Percentiles rank a stretch among this genome's conserved stretches.
phyloP scores from a whole-genome alignment of 2,888 invertebrate species.

The Leistus spinibarbis region DNA sequence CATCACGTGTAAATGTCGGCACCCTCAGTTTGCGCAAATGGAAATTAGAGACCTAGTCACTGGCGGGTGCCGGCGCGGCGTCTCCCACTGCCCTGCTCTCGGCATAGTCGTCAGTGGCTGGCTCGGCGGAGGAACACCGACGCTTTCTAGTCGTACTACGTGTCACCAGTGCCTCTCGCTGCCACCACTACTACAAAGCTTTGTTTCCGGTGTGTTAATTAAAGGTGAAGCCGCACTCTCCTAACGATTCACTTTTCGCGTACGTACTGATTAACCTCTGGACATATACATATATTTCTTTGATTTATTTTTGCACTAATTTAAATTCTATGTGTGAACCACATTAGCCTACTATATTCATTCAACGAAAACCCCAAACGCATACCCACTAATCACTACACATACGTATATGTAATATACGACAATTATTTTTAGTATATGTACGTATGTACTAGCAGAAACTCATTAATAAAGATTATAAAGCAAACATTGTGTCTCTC shows the following conservation, averaged over 20 bases:
- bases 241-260: background rate
- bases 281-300: background rate
- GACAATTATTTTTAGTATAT: background rate
- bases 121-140: background rate
- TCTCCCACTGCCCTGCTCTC: background rate
- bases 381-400: background rate
- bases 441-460: too few species aligned
- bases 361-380: background rate
- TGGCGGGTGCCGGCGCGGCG: too few species aligned
- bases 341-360: background rate
- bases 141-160: conserved; percentile 7
- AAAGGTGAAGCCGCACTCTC: conserved; percentile 29
- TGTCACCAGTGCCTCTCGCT: conserved; percentile 12
- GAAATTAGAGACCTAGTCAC: conserved; percentile 20
- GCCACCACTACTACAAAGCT: conserved; percentile 32
- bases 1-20: conserved; percentile 29
- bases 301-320: background rate
- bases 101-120: background rate
- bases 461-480: too few species aligned
- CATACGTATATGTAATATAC: background rate
- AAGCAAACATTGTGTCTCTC: too few species aligned
- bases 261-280: background rate
- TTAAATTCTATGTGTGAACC: background rate
- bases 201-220: conserved; percentile 38
- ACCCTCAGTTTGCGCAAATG: conserved; percentile 28